Evolutionary conservation across 1,140 invertebrate species (phyloP).

Genomic region (Myzus persicae): DNA sequence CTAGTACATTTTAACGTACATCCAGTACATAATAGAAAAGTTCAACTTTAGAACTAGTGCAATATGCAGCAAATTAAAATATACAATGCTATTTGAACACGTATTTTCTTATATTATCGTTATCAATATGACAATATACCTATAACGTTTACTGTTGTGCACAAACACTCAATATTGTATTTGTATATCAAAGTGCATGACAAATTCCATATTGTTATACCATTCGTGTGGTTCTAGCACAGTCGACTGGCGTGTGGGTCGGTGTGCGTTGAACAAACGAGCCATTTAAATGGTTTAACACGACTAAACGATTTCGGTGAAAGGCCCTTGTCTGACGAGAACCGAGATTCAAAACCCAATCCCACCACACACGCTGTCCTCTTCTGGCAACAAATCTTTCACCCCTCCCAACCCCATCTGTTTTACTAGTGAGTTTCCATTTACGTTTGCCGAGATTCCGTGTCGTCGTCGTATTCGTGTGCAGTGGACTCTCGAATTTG

Average conservation of each 20-base stretch:
- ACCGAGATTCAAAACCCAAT: background rate
- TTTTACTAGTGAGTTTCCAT: background rate
- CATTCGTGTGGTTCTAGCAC: background rate
- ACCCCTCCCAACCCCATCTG: no score
- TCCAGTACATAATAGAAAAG: no score
- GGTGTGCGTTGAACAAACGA: background rate
- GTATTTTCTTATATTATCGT: background rate
- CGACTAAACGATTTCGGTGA: conserved; percentile 9
- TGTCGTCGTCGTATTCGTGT: background rate
- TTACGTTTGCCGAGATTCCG: background rate
- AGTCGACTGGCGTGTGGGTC: background rate
- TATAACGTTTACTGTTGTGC: background rate
- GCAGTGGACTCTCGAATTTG: background rate
- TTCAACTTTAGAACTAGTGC: no score
- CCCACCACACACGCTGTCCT: background rate
- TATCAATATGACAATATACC: background rate
- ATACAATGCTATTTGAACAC: background rate
- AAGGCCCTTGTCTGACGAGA: background rate
- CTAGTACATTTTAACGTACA: no score
- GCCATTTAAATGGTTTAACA: conserved; percentile 28
- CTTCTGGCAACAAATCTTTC: background rate
- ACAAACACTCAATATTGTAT: background rate
- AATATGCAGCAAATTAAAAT: no score
- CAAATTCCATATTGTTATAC: background rate
- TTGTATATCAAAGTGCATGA: background rate